Evolutionary conservation across 2,113 vertebrate genomes (phyloP).

Genomic region (Petaurus breviceps): DNA sequence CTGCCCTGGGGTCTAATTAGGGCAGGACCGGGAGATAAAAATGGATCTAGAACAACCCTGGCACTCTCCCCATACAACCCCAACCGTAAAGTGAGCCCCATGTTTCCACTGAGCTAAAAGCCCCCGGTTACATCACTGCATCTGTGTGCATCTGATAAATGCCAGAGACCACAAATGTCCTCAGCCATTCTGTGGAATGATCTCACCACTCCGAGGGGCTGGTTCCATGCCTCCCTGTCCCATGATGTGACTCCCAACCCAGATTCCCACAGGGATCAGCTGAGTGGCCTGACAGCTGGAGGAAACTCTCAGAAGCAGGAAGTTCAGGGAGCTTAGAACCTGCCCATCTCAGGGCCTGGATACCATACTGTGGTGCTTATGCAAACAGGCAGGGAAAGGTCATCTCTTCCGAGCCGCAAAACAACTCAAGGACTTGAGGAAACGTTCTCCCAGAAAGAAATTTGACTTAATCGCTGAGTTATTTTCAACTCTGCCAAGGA

Average conservation of each 20-base stretch:
- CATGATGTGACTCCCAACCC: conserved; percentile 14
- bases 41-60: background rate
- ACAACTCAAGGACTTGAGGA: background rate
- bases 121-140: conserved; percentile 84
- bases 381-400: background rate
- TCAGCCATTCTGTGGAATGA: conserved; percentile 80
- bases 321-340: background rate
- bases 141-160: conserved; percentile 71
- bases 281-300: background rate
- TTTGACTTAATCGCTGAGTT: background rate
- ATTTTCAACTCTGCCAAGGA: background rate
- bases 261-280: background rate
- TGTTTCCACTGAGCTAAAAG: conserved; percentile 84
- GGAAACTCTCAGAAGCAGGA: background rate
- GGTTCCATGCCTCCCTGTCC: conserved; percentile 28
- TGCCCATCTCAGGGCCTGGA: background rate
- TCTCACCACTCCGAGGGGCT: conserved; percentile 79
- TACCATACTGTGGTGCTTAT: background rate
- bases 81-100: conserved; percentile 82
- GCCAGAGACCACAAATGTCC: conserved; percentile 82
- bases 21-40: conserved; percentile 20
- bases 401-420: background rate
- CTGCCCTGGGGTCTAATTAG: background rate
- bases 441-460: background rate
- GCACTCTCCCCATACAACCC: conserved; percentile 44